Evolutionary conservation across 2,888 invertebrate genomes (phyloP).

Genomic region (Harpalus rufipes): DNA sequence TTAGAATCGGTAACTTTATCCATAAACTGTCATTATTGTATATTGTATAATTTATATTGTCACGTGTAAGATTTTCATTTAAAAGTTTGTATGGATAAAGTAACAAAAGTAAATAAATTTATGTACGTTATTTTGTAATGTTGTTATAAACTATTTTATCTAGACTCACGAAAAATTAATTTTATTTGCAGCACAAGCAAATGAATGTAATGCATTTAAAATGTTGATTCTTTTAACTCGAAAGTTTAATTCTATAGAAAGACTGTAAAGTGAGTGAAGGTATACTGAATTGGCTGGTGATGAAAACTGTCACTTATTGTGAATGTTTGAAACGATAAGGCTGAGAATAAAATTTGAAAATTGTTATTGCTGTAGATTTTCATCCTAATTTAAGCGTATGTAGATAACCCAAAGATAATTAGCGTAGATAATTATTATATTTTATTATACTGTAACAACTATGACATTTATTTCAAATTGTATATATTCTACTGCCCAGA

Average conservation of each 20-base stretch:
- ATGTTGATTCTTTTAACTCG: conserved; percentile 46
- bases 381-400: conserved; percentile 64
- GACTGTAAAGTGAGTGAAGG: conserved; percentile 57
- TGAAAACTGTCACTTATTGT: conserved; percentile 54
- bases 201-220: conserved; percentile 50
- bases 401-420: conserved; percentile 67
- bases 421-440: conserved; percentile 62
- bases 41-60: conserved; percentile 30
- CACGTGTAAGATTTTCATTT: conserved; percentile 36
- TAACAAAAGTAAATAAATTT: conserved; percentile 53
- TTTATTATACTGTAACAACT: conserved; percentile 59
- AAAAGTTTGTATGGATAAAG: conserved; percentile 57
- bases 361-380: conserved; percentile 66
- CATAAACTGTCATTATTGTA: conserved; percentile 25
- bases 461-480: conserved; percentile 64
- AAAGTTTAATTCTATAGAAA: conserved; percentile 38
- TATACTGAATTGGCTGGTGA: conserved; percentile 49
- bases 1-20: conserved; percentile 58
- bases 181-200: conserved; percentile 47
- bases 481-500: conserved; percentile 62
- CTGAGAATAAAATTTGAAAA: conserved; percentile 61
- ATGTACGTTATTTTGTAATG: conserved; percentile 60
- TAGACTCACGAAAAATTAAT: conserved; percentile 42
- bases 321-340: conserved; percentile 64
- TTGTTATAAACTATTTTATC: conserved; percentile 51